These are phyloP conservation scores for Falcaria lacertinaria DNA, from an alignment of 2,888 invertebrate species.

Conservation along the genomic window DNA sequence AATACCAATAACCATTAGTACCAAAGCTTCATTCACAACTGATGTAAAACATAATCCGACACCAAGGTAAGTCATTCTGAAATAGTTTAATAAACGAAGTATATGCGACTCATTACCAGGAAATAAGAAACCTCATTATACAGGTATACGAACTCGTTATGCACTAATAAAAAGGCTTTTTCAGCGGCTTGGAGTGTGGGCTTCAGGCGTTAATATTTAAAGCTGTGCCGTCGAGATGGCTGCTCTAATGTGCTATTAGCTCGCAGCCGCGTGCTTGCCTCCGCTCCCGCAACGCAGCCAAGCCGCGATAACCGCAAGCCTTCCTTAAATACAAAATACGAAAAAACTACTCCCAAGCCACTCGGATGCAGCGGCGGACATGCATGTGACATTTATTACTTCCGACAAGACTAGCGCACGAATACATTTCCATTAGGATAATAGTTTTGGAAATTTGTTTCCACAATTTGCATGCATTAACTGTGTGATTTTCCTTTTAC, in stretches of 20 bases:
- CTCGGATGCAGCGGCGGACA: conserved; percentile 25
- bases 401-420: conserved; percentile 34
- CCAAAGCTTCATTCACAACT: no score
- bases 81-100: conserved; percentile 40
- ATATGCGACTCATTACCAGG: conserved; percentile 54
- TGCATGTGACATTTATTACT: conserved; percentile 47
- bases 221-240: conserved; percentile 50
- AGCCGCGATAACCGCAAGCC: conserved; percentile 3
- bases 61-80: conserved; percentile 25
- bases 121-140: conserved; percentile 62
- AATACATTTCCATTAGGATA: conserved; percentile 38
- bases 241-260: conserved; percentile 68
- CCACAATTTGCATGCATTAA: conserved; percentile 10
- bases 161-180: conserved; percentile 64
- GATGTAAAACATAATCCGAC: conserved; percentile 22
- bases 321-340: conserved; percentile 10
- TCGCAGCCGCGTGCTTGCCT: conserved; percentile 44
- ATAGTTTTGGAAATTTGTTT: conserved; percentile 21
- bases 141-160: conserved; percentile 56
- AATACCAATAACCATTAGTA: no score
- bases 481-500: background rate
- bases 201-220: conserved; percentile 64
- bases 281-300: conserved; percentile 10
- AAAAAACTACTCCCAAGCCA: conserved; percentile 17
- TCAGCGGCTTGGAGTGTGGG: conserved; percentile 36